Conservation (phyloP, 1,140 invertebrate species). For the Ceratina japonica region DNA sequence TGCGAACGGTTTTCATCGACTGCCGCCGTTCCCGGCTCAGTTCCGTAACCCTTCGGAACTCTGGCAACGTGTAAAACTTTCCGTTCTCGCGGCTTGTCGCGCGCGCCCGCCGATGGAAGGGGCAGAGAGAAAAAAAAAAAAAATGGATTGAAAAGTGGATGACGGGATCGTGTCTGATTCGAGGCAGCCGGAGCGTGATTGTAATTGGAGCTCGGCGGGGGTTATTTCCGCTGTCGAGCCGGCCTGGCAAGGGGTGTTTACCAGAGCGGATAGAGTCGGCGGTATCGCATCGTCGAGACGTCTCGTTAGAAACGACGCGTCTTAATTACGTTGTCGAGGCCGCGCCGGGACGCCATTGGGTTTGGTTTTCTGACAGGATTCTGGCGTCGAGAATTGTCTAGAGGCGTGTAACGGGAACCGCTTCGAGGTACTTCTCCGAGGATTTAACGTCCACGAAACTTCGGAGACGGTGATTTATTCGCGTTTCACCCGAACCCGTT, state of each 20-base stretch:
- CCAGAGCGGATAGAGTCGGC: no score
- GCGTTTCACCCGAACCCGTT: no score
- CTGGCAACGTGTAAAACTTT: not conserved
- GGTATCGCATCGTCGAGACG: conserved; percentile 40
- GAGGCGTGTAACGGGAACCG: not conserved
- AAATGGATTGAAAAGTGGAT: not conserved
- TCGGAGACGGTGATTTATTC: not conserved
- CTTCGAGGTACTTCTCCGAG: not conserved
- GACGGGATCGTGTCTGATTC: not conserved
- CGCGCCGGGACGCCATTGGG: not conserved
- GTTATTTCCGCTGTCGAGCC: not conserved
- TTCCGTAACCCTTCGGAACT: not conserved
- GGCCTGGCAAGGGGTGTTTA: not conserved
- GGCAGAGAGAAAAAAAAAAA: not conserved
- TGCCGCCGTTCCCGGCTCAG: not conserved
- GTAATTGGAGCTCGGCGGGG: not conserved
- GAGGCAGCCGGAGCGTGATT: not conserved
- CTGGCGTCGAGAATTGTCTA: not conserved
- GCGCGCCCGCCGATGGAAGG: no score
- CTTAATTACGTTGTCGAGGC: conserved; percentile 43
- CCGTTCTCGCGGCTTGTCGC: not conserved
- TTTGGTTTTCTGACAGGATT: not conserved
- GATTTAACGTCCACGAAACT: conserved; percentile 9
- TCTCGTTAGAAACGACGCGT: conserved; percentile 32
- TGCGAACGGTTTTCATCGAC: conserved; percentile 49